These are phyloP conservation scores for Pygocentrus nattereri DNA, from an alignment of 2,797 vertebrate species.

Conservation along the genomic window DNA sequence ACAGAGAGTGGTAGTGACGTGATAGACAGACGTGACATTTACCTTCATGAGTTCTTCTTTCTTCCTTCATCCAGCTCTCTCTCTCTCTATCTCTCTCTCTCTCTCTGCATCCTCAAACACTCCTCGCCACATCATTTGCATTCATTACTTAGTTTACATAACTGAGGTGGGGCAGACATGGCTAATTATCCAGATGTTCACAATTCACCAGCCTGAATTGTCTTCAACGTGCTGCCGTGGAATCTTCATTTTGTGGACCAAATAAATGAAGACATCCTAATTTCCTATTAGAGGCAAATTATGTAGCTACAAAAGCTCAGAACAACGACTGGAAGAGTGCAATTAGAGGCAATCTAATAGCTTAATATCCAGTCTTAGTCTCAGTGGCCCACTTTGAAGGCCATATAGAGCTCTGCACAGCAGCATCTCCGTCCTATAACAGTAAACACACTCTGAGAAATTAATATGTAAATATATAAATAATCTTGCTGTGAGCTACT, in stretches of 20 bases:
- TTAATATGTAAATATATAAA: too few relatives aligned
- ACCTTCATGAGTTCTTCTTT: slow-evolving; percentile 74
- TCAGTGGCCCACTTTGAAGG: slow-evolving; percentile 13
- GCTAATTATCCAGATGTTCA: slow-evolving; percentile 27
- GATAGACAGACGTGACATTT: slow-evolving; percentile 84
- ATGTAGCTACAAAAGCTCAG: slow-evolving; percentile 12
- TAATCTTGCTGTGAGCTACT: neutral
- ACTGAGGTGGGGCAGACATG: slow-evolving; percentile 10
- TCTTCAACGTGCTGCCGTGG: neutral
- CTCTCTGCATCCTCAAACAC: neutral
- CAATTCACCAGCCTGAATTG: slow-evolving; percentile 19
- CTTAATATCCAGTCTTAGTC: slow-evolving; percentile 13
- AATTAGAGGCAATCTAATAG: slow-evolving; percentile 24
- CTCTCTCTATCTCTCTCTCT: slow-evolving; percentile 61
- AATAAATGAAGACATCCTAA: slow-evolving; percentile 38
- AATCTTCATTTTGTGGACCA: slow-evolving; percentile 14
- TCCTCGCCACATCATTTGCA: slow-evolving; percentile 19
- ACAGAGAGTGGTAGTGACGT: slow-evolving; percentile 71
- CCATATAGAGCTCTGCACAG: neutral
- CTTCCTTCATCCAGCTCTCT: slow-evolving; percentile 76
- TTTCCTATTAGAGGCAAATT: slow-evolving; percentile 27
- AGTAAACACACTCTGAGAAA: neutral
- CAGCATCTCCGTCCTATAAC: neutral
- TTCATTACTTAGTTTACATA: slow-evolving; percentile 35
- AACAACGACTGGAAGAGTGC: slow-evolving; percentile 13